Base-by-base conservation (phyloP, 2,113 vertebrate genomes). In the Dendropsophus ebraccatus region DNA sequence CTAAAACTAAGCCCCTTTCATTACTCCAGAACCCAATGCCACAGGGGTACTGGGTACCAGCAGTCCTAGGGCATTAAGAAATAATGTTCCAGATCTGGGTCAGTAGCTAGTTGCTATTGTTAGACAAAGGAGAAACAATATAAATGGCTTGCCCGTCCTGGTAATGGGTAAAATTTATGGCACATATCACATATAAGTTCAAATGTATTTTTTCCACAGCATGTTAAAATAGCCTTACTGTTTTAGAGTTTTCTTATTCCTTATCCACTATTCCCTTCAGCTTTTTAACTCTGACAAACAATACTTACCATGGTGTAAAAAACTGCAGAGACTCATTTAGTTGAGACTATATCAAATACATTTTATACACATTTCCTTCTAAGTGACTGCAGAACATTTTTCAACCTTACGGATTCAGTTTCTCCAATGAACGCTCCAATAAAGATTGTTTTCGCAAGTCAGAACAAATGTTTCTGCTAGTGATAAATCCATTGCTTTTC, bases 381-480 rank as follows among this genome's bases (percentile, higher is more conserved):
- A 28, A 82, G 30, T 69, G 16, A 76, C 45, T 77, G 17, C 17
- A 60, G 35, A 80, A 7, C 65, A 30, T 78, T 56, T 67, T 70
- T 77, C 30, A 47, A 16, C n/a, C 54, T 49, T 23, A 30, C 35
- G n/a, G 62, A 72, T 56, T 47, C 47, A 70, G 41, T 13, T 84
- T 70, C 52, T 37, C 14, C 37, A 86, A 79, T 56, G 76, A 28
- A 58, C 25, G 23, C 49, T 41, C 75, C 19, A 37, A 79, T 49
- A 85, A 84, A 77, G 17, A 45, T 30, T 21, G 30, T 52, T 80
- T 86, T 70, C 35, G 45, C 11, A 80, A 79, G 60, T 86, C 47
- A 52, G 47, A 56, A 28, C 69, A 75, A 83, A 83, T 74, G 70
- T 83, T 70, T 52, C 47, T 28, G 35, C 54, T 54, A 80, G 75